Conservation (phyloP, 2,888 invertebrate genomes). For the Nemotelus pantherinus region DNA sequence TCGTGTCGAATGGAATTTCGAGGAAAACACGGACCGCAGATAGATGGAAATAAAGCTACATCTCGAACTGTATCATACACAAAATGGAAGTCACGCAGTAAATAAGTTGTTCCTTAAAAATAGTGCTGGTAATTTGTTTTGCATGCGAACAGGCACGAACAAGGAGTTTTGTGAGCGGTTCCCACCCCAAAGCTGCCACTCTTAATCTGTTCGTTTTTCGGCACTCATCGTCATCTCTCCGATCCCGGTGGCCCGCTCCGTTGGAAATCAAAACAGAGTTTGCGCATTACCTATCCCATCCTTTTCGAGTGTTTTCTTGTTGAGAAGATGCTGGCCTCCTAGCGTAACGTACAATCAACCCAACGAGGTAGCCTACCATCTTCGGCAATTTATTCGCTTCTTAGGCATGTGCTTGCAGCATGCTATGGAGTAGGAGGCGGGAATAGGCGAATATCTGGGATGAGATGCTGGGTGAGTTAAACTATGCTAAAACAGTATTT, state of each 20-base stretch:
- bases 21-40: background rate
- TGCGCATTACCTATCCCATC: conserved; percentile 23
- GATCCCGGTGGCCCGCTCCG: background rate
- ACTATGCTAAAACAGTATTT: conserved; percentile 41
- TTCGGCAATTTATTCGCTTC: conserved; percentile 21
- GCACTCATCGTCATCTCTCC: conserved; percentile 21
- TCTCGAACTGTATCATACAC: background rate
- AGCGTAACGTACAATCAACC: conserved; percentile 25
- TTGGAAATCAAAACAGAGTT: conserved; percentile 5
- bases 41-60: background rate
- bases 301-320: conserved; percentile 22
- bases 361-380: background rate
- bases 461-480: conserved; percentile 20
- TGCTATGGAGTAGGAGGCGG: conserved; percentile 5
- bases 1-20: too few species aligned
- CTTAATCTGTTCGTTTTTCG: conserved; percentile 5
- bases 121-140: conserved; percentile 13
- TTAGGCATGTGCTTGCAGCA: conserved; percentile 14
- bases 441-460: conserved; percentile 19
- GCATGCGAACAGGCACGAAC: conserved; percentile 2
- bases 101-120: conserved; percentile 23
- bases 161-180: background rate
- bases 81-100: background rate
- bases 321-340: conserved; percentile 18
- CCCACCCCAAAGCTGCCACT: background rate